Conservation (phyloP, 2,797 vertebrate species). For the Propithecus deckenii region DNA sequence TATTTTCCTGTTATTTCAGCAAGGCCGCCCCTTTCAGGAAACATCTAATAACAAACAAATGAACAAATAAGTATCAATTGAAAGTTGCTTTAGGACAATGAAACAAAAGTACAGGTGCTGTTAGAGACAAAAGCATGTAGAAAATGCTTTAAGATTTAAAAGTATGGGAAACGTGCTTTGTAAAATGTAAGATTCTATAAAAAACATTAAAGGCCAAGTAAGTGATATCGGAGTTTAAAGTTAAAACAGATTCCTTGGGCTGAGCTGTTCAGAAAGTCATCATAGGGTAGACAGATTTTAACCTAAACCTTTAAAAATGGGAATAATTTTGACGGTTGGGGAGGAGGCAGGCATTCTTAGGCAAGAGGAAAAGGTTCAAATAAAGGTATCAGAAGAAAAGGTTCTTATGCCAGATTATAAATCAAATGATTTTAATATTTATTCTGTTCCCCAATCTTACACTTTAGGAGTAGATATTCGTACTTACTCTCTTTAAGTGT, state of each 20-base stretch:
- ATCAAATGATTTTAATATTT: constrained; percentile 26
- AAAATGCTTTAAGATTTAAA: neutral
- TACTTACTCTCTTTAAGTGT: neutral
- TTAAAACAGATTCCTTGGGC: neutral
- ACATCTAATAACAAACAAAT: neutral
- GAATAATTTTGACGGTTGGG: neutral
- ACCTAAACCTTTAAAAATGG: neutral
- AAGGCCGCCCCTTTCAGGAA: neutral
- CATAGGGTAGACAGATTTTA: neutral
- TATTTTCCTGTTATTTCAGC: too few species aligned
- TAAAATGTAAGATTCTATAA: neutral
- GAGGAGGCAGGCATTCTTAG: neutral
- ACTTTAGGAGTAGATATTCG: neutral
- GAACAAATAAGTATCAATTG: neutral
- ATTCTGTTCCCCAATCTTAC: neutral
- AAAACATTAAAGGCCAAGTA: neutral
- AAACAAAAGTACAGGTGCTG: neutral
- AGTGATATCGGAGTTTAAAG: neutral
- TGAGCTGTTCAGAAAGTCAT: neutral
- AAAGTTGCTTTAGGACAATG: neutral
- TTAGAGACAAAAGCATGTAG: neutral
- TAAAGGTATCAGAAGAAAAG: constrained; percentile 31
- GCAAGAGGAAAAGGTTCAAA: neutral
- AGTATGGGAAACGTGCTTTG: neutral
- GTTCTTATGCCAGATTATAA: neutral